Percentiles rank a stretch among this genome's conserved stretches.
These are phyloP conservation scores for Tipula confusa DNA, from an alignment of 2,888 invertebrate genomes.

Conservation along the genomic window DNA sequence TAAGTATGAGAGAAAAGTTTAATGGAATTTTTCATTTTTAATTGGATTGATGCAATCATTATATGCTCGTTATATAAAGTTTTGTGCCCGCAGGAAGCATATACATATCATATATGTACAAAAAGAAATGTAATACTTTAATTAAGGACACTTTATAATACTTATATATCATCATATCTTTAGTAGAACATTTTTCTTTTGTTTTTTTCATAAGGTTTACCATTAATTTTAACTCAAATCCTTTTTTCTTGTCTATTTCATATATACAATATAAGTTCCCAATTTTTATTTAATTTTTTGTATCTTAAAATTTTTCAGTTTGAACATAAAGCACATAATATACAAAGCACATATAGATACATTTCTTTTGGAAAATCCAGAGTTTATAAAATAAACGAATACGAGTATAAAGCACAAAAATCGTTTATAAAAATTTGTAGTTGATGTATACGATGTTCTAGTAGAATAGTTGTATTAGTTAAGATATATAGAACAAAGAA, in stretches of 20 bases:
- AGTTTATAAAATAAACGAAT: too few species aligned
- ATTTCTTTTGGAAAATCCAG: background rate
- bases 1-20: background rate
- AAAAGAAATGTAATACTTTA: slow-evolving; percentile 14
- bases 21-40: background rate
- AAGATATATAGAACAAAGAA: too few species aligned
- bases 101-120: too few species aligned
- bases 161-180: slow-evolving; percentile 5
- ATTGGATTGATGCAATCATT: background rate
- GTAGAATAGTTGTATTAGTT: too few species aligned
- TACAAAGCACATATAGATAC: background rate
- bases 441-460: too few species aligned
- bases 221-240: slow-evolving; percentile 20
- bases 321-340: background rate
- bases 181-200: too few species aligned
- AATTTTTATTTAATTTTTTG: background rate
- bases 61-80: background rate
- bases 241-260: background rate
- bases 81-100: background rate
- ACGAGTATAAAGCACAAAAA: background rate
- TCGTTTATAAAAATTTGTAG: background rate
- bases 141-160: slow-evolving; percentile 20
- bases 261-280: background rate
- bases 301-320: background rate
- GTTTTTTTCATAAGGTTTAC: too few species aligned